Conservation (phyloP, 2,888 invertebrate genomes). For the Silvanus unidentatus region DNA sequence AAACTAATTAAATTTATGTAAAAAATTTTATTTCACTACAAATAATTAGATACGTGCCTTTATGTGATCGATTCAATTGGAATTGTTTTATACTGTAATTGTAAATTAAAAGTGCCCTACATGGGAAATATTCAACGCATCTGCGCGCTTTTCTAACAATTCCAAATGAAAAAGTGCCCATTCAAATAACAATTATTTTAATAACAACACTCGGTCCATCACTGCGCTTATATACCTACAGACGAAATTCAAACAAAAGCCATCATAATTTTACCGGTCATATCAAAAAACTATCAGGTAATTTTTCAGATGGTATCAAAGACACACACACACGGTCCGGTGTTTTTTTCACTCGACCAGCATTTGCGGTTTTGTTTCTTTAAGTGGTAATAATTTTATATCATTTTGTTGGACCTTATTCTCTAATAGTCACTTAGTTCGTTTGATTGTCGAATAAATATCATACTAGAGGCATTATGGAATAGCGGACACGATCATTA, state of each 20-base stretch:
- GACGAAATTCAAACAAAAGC: slow-evolving; percentile 3
- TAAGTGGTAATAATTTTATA: slow-evolving; percentile 31
- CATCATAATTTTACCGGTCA: slow-evolving; percentile 10
- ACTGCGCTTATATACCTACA: not conserved
- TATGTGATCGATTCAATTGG: not conserved
- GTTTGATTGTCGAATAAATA: slow-evolving; percentile 25
- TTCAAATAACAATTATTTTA: slow-evolving; percentile 1
- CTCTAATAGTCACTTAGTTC: slow-evolving; percentile 31
- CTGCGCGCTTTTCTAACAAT: too few species aligned
- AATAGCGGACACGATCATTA: slow-evolving; percentile 15
- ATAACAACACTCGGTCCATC: not conserved
- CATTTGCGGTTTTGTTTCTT: slow-evolving; percentile 29
- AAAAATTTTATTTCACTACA: not conserved
- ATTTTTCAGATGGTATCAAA: slow-evolving; percentile 24
- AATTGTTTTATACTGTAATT: too few species aligned
- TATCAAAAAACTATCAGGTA: slow-evolving; percentile 12
- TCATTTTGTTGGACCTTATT: slow-evolving; percentile 26
- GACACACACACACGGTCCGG: slow-evolving; percentile 21
- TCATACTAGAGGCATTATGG: slow-evolving; percentile 13
- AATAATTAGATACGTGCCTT: slow-evolving; percentile 2
- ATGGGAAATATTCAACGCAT: too few species aligned
- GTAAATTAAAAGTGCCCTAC: too few species aligned
- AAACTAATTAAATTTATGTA: slow-evolving; percentile 7
- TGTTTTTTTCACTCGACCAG: too few species aligned
- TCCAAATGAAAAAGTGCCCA: not conserved